Evolutionary conservation across 2,113 vertebrate genomes (phyloP).

Genomic region (Albula goreensis): DNA sequence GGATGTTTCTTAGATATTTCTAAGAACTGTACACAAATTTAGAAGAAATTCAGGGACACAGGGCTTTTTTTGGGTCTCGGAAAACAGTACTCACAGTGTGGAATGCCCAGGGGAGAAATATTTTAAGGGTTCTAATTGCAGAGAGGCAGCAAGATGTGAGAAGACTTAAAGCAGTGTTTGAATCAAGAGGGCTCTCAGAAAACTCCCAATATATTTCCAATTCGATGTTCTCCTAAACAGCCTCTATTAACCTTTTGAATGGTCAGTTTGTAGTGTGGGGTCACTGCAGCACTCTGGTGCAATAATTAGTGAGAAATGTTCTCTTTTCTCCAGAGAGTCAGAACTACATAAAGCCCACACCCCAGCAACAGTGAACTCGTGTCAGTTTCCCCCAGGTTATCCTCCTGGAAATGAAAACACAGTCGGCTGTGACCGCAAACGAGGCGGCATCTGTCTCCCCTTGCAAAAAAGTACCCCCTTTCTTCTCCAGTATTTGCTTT

Average conservation of each 20-base stretch:
- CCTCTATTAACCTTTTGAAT: neutral
- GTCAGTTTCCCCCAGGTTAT: slow-evolving; percentile 1
- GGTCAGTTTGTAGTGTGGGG: neutral
- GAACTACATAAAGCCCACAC: neutral
- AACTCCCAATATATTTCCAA: neutral
- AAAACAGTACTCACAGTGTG: neutral
- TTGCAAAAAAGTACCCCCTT: neutral
- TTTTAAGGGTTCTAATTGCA: neutral
- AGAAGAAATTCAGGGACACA: neutral
- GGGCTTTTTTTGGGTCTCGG: neutral
- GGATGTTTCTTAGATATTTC: neutral
- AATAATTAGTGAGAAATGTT: neutral
- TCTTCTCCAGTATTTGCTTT: neutral
- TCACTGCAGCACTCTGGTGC: neutral
- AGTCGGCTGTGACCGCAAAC: neutral
- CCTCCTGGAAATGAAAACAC: slow-evolving; percentile 8
- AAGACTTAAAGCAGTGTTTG: neutral
- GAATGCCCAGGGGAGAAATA: neutral
- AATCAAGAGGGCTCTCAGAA: neutral
- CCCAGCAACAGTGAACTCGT: neutral
- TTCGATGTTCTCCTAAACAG: neutral
- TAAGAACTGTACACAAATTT: neutral
- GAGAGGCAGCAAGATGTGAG: neutral
- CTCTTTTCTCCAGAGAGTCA: neutral
- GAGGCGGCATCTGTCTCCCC: neutral